Base-by-base conservation (phyloP, 2,888 invertebrate species). In the Drosophila prostipennis region DNA sequence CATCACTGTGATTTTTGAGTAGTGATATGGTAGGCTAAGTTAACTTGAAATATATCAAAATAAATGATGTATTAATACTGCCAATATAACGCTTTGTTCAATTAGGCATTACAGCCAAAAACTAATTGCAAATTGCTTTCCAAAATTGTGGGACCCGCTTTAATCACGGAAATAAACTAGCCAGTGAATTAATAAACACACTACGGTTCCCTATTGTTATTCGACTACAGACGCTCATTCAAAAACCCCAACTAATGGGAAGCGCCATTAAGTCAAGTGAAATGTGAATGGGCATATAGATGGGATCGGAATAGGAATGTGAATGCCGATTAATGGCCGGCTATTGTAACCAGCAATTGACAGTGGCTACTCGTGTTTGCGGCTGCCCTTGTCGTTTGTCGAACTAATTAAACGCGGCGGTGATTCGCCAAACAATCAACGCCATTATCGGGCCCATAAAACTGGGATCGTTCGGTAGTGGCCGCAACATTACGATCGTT, bases 381-480 rank as follows among this genome's bases (percentile, higher is more conserved):
- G 26, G 16, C 34, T 52, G 40, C 40, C 52, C 53, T 72, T 61
- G 68, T 45, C 69, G 72, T 3, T 60, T 72, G 79, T 70, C 79
- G 57, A 69, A 73, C 81, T 79, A 83, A 87, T 81, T 78, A 71
- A 60, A 60, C 67, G 61, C 36, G 45, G 34, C 8, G 55, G 60
- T 43, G 52, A 61, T 64, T 72, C 42, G 57, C 32, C 49, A 49
- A 69, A 71, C 76, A 69, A 70, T 63, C 63, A 68, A 72, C 67
- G 53, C 64, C 76, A 81, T 80, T 74, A 80, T 72, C 69, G 39
- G 16, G 37, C 42, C 60, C 65, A 81, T 72, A 59, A 79, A 79
- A 52, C 60, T 19, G 32, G 71, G 77, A 45, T 45, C 34, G 65
- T 69, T 72, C 72, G 78, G 72, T 73, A 80, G 78, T 74, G 48